A percentile compares a stretch with the other conserved stretches of the same genome.
Conservation (phyloP, 2,797 vertebrate species). For the Rhodeus uyekii region DNA sequence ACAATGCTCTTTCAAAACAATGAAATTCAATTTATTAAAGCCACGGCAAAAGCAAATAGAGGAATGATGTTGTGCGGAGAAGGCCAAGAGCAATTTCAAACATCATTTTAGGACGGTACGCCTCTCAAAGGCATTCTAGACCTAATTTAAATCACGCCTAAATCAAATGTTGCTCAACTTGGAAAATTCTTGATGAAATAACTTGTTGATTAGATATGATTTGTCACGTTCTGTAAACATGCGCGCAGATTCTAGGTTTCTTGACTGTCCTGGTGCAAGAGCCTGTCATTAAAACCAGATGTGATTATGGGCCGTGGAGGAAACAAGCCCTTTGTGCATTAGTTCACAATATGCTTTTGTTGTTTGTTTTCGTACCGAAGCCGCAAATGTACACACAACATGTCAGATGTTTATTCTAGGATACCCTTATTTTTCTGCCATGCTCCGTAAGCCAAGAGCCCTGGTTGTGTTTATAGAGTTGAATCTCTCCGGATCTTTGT, state of each 20-base stretch:
- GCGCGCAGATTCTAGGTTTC: neutral
- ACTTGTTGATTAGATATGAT: constrained; percentile 30
- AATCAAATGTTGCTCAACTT: constrained; percentile 20
- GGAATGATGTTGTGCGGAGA: neutral
- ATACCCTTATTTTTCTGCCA: constrained; percentile 19
- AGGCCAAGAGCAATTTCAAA: constrained; percentile 13
- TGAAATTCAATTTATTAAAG: neutral
- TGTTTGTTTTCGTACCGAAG: constrained; percentile 15
- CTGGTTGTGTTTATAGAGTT: constrained; percentile 23
- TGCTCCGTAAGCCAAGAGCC: constrained; percentile 1
- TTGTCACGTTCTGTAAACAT: constrained; percentile 29
- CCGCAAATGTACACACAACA: constrained; percentile 2
- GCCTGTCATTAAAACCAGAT: constrained; percentile 39
- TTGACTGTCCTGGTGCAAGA: neutral
- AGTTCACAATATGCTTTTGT: constrained; percentile 12
- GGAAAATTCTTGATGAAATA: constrained; percentile 15
- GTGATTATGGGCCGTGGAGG: neutral
- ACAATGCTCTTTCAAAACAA: constrained; percentile 14
- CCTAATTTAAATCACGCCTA: constrained; percentile 8
- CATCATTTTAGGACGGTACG: neutral
- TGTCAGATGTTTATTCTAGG: constrained; percentile 28
- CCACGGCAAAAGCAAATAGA: neutral
- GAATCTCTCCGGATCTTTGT: neutral
- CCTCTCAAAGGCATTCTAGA: neutral
- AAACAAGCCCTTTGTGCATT: neutral